phyloP scores from a whole-genome alignment of 1,140 invertebrate genomes.

The Formica exsecta region DNA sequence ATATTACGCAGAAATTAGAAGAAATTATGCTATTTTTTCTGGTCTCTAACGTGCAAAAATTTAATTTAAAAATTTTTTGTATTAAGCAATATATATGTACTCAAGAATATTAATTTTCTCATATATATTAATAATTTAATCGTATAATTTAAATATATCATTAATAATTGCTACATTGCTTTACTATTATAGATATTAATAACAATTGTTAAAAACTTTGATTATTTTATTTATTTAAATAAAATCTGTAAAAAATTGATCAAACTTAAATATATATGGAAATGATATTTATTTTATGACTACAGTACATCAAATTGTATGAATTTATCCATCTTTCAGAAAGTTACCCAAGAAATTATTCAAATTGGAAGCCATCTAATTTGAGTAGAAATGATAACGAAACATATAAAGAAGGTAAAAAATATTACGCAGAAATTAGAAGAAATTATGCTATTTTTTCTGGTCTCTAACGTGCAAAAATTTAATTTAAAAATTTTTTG shows the following conservation, averaged over 20 bases:
- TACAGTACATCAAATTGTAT: too few species aligned
- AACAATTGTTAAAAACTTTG: background rate
- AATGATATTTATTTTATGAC: background rate
- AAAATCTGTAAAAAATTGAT: background rate
- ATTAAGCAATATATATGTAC: background rate
- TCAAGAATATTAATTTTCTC: background rate
- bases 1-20: background rate
- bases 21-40: background rate
- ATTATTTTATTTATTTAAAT: background rate
- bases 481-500: too few species aligned
- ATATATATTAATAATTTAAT: constrained; percentile 6
- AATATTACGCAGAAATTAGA: background rate
- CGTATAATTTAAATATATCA: background rate
- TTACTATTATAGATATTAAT: background rate
- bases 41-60: too few species aligned
- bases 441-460: background rate
- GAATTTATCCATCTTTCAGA: background rate
- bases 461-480: too few species aligned
- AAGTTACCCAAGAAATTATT: background rate
- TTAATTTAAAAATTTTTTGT: too few species aligned
- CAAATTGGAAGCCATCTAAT: background rate
- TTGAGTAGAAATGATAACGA: constrained; percentile 10
- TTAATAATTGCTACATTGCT: background rate
- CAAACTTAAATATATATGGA: background rate
- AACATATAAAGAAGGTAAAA: constrained; percentile 15